Evolutionary conservation across 2,113 vertebrate species (phyloP).

Genomic region (Rhinolophus ferrumequinum): DNA sequence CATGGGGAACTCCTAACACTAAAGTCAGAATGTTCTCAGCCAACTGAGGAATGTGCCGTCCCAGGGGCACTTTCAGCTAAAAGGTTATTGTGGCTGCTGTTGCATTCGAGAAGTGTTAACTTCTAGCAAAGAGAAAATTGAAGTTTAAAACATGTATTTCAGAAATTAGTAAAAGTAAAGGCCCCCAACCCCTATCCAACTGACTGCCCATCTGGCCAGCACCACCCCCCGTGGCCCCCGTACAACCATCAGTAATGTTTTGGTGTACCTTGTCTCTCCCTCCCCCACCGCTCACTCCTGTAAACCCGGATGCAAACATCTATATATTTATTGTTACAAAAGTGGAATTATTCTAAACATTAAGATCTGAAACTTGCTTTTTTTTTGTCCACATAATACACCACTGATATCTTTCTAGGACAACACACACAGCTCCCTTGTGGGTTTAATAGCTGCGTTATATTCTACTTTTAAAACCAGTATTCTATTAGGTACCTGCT

Average conservation of each 20-base stretch:
- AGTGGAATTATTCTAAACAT: not conserved
- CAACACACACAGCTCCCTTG: not conserved
- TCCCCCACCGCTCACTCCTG: not conserved
- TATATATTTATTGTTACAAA: constrained; percentile 13
- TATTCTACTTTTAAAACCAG: not conserved
- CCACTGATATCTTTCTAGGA: not conserved
- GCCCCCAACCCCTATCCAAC: not conserved
- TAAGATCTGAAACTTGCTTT: not conserved
- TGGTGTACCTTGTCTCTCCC: not conserved
- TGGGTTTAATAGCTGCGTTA: not conserved
- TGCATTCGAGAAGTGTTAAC: not conserved
- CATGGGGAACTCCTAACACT: not conserved
- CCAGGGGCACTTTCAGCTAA: not conserved
- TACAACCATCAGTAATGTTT: not conserved
- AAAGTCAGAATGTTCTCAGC: not conserved
- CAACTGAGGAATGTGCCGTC: not conserved
- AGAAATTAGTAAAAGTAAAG: constrained; percentile 4
- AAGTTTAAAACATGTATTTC: not conserved
- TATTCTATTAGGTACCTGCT: not conserved
- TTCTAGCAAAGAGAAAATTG: not conserved
- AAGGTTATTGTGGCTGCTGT: not conserved
- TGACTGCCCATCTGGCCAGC: not conserved
- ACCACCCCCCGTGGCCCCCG: rapidly evolving
- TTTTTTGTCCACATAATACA: not conserved
- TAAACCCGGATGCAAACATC: not conserved